Evolutionary conservation across 2,113 vertebrate genomes (phyloP).

Genomic region (Aegotheles bennettii): DNA sequence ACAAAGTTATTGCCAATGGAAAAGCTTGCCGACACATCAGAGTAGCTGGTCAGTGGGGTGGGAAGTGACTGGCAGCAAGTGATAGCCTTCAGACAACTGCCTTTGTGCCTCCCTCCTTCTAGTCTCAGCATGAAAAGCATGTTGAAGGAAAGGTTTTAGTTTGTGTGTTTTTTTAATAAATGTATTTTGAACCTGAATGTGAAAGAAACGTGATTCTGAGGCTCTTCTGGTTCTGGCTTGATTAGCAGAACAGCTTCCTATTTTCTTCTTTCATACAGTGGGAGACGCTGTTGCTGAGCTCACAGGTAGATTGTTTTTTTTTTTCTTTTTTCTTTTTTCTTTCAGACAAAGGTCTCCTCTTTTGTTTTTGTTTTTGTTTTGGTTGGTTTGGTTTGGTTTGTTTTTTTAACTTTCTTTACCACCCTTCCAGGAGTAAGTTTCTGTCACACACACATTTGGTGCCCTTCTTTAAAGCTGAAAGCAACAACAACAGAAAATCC

Average conservation of each 20-base stretch:
- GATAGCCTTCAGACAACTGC: background rate
- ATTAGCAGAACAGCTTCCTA: background rate
- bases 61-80: background rate
- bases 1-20: background rate
- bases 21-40: background rate
- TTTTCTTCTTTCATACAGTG: background rate
- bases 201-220: background rate
- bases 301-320: background rate
- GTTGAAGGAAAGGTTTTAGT: background rate
- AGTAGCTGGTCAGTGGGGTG: background rate
- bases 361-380: accelerated
- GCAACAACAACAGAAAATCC: background rate
- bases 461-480: background rate
- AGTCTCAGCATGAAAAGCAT: background rate
- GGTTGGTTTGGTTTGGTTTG: too few species aligned
- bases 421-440: background rate
- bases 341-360: background rate
- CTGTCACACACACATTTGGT: background rate
- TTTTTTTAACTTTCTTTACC: too few species aligned
- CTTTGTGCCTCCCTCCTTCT: background rate
- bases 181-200: background rate
- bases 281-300: background rate
- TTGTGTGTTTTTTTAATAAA: background rate
- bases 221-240: background rate
- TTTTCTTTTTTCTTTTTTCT: background rate